Conservation (phyloP, 2,113 vertebrate species). For the Campylomormyrus tamandua region DNA sequence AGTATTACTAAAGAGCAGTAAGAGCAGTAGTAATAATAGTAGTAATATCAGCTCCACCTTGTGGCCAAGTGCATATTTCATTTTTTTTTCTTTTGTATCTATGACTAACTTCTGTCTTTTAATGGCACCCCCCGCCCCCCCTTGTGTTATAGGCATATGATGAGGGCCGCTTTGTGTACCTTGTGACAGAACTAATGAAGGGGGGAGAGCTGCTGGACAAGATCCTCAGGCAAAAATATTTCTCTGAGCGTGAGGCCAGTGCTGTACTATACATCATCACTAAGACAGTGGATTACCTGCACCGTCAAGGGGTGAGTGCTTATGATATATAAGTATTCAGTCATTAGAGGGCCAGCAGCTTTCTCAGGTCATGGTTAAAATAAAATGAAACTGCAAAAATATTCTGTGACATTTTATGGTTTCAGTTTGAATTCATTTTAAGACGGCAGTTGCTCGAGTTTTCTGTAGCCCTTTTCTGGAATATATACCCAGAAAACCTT, state of each 20-base stretch:
- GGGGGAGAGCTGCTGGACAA: conserved; percentile 89
- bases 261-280: conserved; percentile 86
- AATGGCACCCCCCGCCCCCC: background rate
- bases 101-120: background rate
- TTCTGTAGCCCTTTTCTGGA: background rate
- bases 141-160: conserved; percentile 74
- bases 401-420: background rate
- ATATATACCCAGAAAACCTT: background rate
- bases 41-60: background rate
- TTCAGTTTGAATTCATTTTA: background rate
- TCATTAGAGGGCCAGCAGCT: background rate
- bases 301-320: conserved; percentile 86
- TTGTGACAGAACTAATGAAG: conserved; percentile 93
- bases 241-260: conserved; percentile 88
- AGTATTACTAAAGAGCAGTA: background rate
- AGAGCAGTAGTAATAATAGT: background rate
- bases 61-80: background rate
- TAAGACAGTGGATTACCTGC: conserved; percentile 93
- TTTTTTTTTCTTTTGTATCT: background rate
- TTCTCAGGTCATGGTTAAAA: background rate
- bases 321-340: background rate
- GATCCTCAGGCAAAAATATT: conserved; percentile 90
- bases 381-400: background rate
- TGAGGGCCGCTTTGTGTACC: conserved; percentile 84
- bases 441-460: background rate